phyloP scores from a whole-genome alignment of 2,797 vertebrate genomes.

The Lates japonicus region DNA sequence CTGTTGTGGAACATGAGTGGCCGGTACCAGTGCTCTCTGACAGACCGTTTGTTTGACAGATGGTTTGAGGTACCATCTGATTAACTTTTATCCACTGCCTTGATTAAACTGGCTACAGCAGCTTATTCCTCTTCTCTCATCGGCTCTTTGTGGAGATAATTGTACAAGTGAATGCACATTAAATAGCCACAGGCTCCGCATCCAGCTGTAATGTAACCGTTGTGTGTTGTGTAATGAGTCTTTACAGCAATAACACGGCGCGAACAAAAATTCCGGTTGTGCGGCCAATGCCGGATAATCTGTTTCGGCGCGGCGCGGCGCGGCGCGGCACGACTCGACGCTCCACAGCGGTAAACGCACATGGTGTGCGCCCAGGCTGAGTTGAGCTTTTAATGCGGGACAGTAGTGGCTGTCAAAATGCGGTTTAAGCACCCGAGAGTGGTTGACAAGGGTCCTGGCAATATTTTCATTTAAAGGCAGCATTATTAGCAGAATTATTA shows the following conservation, averaged over 20 bases:
- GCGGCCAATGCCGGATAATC: constrained; percentile 10
- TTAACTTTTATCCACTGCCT: constrained; percentile 70
- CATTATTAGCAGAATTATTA: neutral
- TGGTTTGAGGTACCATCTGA: constrained; percentile 73
- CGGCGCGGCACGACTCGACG: neutral
- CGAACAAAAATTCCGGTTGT: neutral
- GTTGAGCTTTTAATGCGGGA: constrained; percentile 30
- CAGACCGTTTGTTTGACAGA: constrained; percentile 69
- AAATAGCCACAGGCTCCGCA: constrained; percentile 1
- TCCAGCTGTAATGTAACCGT: constrained; percentile 9
- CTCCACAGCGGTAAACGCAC: constrained; percentile 33
- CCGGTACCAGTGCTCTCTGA: constrained; percentile 40
- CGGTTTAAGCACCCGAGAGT: constrained; percentile 10
- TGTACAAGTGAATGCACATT: neutral
- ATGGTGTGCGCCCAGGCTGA: constrained; percentile 38
- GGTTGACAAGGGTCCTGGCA: neutral
- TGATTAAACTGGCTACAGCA: constrained; percentile 59
- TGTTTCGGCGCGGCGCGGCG: neutral
- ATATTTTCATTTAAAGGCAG: constrained; percentile 7
- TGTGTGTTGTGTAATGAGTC: neutral
- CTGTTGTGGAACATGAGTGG: neutral
- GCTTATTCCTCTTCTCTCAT: constrained; percentile 41
- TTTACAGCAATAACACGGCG: neutral
- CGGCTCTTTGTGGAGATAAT: constrained; percentile 4
- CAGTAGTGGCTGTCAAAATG: constrained; percentile 46